These are phyloP conservation scores for Cebus imitator DNA, from an alignment of 2,113 vertebrate genomes.

Conservation along the genomic window DNA sequence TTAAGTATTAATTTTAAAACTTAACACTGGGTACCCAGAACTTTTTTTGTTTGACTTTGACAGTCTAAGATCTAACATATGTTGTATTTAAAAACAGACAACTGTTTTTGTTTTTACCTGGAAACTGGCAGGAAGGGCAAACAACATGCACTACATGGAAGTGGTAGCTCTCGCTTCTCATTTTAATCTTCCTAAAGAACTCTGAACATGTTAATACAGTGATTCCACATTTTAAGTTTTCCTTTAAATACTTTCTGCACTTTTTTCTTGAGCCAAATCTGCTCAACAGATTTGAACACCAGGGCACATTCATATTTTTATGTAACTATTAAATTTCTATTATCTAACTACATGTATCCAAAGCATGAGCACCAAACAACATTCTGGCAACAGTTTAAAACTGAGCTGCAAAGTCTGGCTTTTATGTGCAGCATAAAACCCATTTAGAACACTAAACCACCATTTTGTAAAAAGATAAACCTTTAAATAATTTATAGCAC, in stretches of 20 bases:
- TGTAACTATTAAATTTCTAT: conserved; percentile 47
- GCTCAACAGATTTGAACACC: conserved; percentile 38
- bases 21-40: background rate
- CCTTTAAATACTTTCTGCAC: background rate
- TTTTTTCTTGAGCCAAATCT: conserved; percentile 61
- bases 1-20: conserved; percentile 10
- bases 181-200: background rate
- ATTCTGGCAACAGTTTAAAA: conserved; percentile 51
- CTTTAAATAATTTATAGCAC: conserved; percentile 72
- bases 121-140: background rate
- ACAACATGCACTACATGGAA: background rate
- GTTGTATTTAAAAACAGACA: background rate
- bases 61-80: background rate
- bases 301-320: conserved; percentile 19
- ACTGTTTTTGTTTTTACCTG: background rate
- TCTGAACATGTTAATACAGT: background rate
- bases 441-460: conserved; percentile 56
- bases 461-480: conserved; percentile 61
- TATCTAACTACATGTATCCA: conserved; percentile 36
- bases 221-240: conserved; percentile 5
- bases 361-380: conserved; percentile 27
- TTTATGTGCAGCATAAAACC: conserved; percentile 49
- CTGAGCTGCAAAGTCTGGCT: conserved; percentile 39
- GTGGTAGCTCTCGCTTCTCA: background rate
- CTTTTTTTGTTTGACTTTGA: background rate